These are phyloP conservation scores for Gadopsis marmoratus DNA, from an alignment of 2,797 vertebrate species.

Conservation along the genomic window DNA sequence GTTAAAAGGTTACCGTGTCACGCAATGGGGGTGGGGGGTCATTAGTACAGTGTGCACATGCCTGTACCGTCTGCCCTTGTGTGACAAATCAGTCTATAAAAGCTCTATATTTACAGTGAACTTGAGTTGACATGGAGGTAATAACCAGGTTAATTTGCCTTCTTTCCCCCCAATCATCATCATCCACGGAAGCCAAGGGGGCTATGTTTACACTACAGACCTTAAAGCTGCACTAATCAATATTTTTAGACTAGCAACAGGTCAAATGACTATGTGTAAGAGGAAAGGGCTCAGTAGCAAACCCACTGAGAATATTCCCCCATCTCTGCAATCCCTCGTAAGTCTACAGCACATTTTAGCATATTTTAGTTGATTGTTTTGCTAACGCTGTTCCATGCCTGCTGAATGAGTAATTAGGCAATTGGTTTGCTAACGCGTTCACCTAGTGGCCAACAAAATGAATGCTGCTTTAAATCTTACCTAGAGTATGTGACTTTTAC, in stretches of 20 bases:
- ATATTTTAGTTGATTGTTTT: slow-evolving; percentile 4
- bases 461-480: slow-evolving; percentile 3
- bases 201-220: neutral
- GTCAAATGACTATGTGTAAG: neutral
- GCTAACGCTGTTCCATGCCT: neutral
- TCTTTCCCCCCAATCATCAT: slow-evolving; percentile 10
- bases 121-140: slow-evolving; percentile 10
- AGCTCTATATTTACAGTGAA: slow-evolving; percentile 23
- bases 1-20: slow-evolving; percentile 34
- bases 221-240: slow-evolving; percentile 16
- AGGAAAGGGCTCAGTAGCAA: neutral
- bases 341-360: neutral
- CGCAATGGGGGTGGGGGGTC: neutral
- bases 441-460: neutral
- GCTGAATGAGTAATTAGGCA: neutral
- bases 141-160: slow-evolving; percentile 3
- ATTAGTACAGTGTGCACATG: neutral
- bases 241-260: neutral
- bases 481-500: neutral
- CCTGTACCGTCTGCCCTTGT: neutral
- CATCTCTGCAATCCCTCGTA: neutral
- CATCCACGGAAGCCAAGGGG: neutral
- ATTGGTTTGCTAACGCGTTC: neutral
- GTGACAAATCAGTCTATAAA: slow-evolving; percentile 20
- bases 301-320: neutral